These are phyloP conservation scores for Drosophila ercepeae DNA, from an alignment of 1,140 invertebrate genomes.

Conservation along the genomic window DNA sequence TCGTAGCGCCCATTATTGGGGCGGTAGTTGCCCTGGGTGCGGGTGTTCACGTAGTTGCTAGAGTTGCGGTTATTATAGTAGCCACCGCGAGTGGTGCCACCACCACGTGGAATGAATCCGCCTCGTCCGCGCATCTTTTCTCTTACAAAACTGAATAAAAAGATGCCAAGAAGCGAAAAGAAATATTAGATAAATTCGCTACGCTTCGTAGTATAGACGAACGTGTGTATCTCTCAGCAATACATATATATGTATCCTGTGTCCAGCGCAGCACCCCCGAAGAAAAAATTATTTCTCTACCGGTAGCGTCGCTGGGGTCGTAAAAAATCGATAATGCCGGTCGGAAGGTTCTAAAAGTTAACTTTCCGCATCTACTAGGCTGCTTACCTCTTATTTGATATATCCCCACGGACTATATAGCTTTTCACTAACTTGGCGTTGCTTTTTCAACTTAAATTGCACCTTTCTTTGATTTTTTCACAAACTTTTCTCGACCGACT, in stretches of 20 bases:
- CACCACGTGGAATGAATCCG: conserved; percentile 73
- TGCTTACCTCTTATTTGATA: conserved; percentile 19
- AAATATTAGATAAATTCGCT: not conserved
- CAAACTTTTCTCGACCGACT: not conserved
- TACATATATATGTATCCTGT: conserved; percentile 1
- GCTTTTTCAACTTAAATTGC: not conserved
- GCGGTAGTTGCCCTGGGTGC: conserved; percentile 69
- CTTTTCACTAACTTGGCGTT: not conserved
- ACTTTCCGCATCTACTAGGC: not conserved
- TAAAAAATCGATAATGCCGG: conserved; percentile 41
- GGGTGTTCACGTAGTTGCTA: conserved; percentile 74
- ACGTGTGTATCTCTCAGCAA: not conserved
- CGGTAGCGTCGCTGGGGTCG: conserved; percentile 22
- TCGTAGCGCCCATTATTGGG: conserved; percentile 68
- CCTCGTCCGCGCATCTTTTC: conserved; percentile 71
- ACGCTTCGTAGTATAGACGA: not conserved
- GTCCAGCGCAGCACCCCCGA: conserved; percentile 33
- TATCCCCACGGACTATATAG: not conserved
- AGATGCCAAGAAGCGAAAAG: not conserved
- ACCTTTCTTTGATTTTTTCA: not conserved
- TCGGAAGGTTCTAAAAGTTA: not conserved
- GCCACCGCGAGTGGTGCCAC: conserved; percentile 64
- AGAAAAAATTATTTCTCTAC: not conserved
- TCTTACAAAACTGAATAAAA: not conserved
- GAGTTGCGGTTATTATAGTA: conserved; percentile 75